Conservation (phyloP, 2,113 vertebrate species). For the Willisornis vidua region DNA sequence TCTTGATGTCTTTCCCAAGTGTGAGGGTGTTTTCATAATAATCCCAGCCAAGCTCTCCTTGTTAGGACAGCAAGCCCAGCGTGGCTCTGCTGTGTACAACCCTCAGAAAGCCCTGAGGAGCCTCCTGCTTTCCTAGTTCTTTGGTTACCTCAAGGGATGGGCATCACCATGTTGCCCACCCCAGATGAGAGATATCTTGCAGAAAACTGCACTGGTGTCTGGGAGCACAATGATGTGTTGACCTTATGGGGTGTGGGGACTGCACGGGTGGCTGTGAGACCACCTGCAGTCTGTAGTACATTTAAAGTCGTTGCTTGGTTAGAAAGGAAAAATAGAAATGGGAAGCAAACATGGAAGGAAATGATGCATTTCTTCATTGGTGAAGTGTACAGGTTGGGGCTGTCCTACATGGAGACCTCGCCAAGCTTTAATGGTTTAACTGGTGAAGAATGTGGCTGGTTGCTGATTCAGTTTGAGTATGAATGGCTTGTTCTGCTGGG, state of each 20-base stretch:
- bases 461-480: not conserved
- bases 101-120: not conserved
- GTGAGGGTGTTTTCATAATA: not conserved
- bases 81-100: not conserved
- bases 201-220: not conserved
- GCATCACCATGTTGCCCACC: accelerated
- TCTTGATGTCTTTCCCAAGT: not conserved
- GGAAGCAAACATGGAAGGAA: not conserved
- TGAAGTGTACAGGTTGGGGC: not conserved
- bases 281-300: not conserved
- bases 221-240: accelerated
- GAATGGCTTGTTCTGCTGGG: not conserved
- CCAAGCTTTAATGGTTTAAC: not conserved
- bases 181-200: not conserved
- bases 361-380: accelerated
- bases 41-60: not conserved
- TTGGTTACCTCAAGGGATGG: not conserved
- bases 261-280: not conserved
- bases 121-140: not conserved
- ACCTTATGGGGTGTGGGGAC: accelerated
- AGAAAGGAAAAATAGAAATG: not conserved
- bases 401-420: accelerated
- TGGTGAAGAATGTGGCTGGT: not conserved
- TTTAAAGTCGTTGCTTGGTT: not conserved
- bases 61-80: accelerated